Conservation (phyloP, 2,888 invertebrate genomes). For the Dysmachus trigonus region DNA sequence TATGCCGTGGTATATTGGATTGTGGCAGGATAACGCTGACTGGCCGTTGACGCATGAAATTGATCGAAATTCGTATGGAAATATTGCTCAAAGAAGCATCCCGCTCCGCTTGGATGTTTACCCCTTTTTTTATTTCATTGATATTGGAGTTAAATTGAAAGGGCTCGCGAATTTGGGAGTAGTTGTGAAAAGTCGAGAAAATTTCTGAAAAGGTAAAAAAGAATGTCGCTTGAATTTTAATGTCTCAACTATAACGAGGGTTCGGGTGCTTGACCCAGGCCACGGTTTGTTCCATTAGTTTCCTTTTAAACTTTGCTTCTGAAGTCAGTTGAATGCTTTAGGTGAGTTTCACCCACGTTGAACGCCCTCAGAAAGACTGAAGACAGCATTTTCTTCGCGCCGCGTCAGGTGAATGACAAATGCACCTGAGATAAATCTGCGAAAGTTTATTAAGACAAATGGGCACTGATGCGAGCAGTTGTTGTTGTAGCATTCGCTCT, state of each 20-base stretch:
- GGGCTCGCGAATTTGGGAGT: neutral
- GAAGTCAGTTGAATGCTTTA: neutral
- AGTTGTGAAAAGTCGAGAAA: neutral
- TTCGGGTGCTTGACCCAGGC: neutral
- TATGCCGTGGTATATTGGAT: neutral
- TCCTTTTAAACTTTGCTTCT: neutral
- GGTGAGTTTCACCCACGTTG: neutral
- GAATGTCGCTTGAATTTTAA: neutral
- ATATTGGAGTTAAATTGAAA: neutral
- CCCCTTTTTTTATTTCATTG: neutral
- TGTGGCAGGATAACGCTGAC: neutral
- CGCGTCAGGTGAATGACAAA: slow-evolving; percentile 51
- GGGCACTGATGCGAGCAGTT: slow-evolving; percentile 50
- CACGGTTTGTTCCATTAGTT: neutral
- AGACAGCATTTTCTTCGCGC: slow-evolving; percentile 21
- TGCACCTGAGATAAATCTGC: slow-evolving; percentile 51
- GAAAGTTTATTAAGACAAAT: slow-evolving; percentile 54
- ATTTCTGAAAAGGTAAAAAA: neutral
- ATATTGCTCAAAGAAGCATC: neutral
- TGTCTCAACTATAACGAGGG: neutral
- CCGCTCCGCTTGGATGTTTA: neutral
- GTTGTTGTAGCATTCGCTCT: slow-evolving; percentile 43
- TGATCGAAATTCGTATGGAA: neutral
- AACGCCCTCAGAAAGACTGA: neutral
- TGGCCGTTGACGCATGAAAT: slow-evolving; percentile 29